phyloP scores from a whole-genome alignment of 1,140 invertebrate species.

The Platyscapa corneri region DNA sequence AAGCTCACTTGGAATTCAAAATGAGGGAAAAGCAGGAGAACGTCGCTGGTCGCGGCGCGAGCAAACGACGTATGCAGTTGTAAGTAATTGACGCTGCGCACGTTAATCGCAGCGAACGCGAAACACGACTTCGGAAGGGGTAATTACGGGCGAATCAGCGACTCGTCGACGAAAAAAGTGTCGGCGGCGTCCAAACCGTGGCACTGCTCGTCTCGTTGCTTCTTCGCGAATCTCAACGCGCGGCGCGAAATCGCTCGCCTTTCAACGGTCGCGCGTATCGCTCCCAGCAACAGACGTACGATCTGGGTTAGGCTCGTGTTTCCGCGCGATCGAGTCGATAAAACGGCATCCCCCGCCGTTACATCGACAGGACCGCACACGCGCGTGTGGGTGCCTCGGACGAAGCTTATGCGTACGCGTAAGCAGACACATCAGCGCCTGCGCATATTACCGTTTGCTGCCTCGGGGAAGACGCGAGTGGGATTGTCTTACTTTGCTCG shows the following conservation, averaged over 20 bases:
- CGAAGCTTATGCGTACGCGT: too few relatives aligned
- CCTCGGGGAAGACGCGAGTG: constrained; percentile 21
- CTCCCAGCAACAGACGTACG: not conserved
- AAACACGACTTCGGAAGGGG: too few relatives aligned
- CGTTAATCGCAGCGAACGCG: too few relatives aligned
- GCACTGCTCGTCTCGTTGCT: not conserved
- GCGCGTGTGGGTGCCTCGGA: too few relatives aligned
- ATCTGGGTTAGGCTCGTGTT: not conserved
- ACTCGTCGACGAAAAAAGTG: not conserved
- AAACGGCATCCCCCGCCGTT: not conserved
- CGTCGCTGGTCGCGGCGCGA: too few relatives aligned
- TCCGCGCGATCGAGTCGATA: not conserved
- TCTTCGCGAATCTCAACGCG: not conserved
- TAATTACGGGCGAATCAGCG: too few relatives aligned
- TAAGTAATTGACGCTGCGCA: too few relatives aligned
- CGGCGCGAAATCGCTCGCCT: not conserved
- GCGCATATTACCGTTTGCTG: constrained; percentile 29
- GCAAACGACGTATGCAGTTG: too few relatives aligned
- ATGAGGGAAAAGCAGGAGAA: too few relatives aligned
- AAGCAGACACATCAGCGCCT: not conserved
- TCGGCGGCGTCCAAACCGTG: not conserved
- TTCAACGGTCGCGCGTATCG: not conserved
- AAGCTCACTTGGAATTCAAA: too few relatives aligned
- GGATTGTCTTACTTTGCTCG: not conserved
- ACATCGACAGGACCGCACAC: not conserved